These are phyloP conservation scores for Protosalanx chinensis DNA, from an alignment of 2,797 vertebrate species.

Conservation along the genomic window DNA sequence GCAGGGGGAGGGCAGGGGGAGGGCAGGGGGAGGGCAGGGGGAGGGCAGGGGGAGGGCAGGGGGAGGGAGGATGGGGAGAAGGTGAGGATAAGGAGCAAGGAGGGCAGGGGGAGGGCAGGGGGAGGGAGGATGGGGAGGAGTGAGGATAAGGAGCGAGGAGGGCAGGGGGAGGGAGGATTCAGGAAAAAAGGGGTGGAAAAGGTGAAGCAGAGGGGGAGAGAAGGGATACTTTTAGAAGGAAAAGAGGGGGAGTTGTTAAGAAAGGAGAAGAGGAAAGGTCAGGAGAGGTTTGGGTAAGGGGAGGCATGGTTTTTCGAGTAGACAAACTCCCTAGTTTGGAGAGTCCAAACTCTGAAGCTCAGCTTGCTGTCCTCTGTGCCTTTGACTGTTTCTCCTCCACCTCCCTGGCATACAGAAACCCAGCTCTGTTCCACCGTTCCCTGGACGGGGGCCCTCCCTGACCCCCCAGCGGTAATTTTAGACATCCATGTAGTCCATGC, in stretches of 20 bases:
- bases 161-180: too few species aligned
- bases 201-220: neutral
- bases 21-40: neutral
- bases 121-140: neutral
- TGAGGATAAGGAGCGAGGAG: neutral
- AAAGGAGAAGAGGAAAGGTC: too few species aligned
- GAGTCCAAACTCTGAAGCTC: conserved; percentile 24
- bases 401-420: conserved; percentile 57
- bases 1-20: neutral
- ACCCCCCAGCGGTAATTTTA: conserved; percentile 78
- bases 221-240: neutral
- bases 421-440: conserved; percentile 59
- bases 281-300: too few species aligned
- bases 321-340: neutral
- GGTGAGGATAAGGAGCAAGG: neutral
- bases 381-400: conserved; percentile 64
- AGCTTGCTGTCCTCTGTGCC: conserved; percentile 45
- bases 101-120: neutral
- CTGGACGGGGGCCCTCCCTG: conserved; percentile 56
- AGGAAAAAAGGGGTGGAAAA: neutral
- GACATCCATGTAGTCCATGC: conserved; percentile 67
- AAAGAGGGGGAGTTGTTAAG: too few species aligned
- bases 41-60: neutral
- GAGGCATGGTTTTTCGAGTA: neutral
- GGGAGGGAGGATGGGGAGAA: too few species aligned